phyloP scores from a whole-genome alignment of 2,888 invertebrate species.

The Tenthredo notha region DNA sequence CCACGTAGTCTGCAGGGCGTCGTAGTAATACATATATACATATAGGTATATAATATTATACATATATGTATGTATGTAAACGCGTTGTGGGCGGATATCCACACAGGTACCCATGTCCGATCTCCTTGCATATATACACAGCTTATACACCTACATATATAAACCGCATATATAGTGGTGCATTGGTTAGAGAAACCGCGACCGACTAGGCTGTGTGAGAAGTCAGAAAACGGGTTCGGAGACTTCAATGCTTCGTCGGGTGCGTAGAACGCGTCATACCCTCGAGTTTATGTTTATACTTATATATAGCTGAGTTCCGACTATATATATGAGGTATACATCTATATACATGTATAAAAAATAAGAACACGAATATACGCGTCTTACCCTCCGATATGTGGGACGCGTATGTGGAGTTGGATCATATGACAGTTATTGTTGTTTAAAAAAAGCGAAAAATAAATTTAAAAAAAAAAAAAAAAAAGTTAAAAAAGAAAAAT shows the following conservation, averaged over 20 bases:
- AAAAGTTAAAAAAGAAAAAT: neutral
- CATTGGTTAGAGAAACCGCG: conserved; percentile 35
- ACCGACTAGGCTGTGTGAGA: conserved; percentile 18
- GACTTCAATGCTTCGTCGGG: conserved; percentile 41
- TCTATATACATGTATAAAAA: neutral
- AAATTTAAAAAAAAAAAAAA: neutral
- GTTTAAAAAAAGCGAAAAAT: neutral
- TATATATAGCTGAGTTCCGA: too few species aligned
- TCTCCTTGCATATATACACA: neutral
- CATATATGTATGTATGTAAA: neutral
- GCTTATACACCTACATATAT: neutral
- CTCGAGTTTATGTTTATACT: neutral
- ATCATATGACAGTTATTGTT: neutral
- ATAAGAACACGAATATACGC: neutral
- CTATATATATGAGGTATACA: neutral
- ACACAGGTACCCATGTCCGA: neutral
- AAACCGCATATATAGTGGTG: neutral
- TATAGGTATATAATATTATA: neutral
- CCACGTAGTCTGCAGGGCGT: neutral
- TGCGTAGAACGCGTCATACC: conserved; percentile 49
- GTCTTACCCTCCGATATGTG: neutral
- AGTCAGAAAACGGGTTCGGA: conserved; percentile 51
- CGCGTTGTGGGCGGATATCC: conserved; percentile 1
- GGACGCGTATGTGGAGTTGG: neutral
- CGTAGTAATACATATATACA: neutral